A percentile compares a stretch with the other conserved stretches of the same genome.
Evolutionary conservation across 2,797 vertebrate species (phyloP).

Genomic region (Emydoidea blandingii): DNA sequence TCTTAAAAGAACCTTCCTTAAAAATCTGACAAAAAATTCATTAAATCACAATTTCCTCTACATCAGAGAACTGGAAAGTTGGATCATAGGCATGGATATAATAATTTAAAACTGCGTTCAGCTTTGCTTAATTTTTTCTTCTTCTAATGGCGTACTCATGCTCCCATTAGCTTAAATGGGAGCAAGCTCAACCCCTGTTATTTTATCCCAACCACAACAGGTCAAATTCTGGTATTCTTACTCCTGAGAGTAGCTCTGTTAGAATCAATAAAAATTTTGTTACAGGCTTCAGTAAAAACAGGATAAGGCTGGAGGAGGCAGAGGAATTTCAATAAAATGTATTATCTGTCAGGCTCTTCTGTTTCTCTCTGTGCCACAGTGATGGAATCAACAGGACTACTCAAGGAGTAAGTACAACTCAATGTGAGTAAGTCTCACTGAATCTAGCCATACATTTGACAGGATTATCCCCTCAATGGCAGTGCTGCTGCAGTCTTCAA

Average conservation of each 20-base stretch:
- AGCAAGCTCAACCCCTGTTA: not conserved
- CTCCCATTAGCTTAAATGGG: not conserved
- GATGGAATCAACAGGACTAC: not conserved
- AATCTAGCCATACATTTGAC: not conserved
- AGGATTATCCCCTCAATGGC: not conserved
- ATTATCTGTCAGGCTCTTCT: not conserved
- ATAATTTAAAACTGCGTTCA: not conserved
- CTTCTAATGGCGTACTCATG: not conserved
- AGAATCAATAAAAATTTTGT: not conserved
- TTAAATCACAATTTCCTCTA: not conserved
- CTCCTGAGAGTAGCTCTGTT: not conserved
- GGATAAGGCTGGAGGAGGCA: not conserved
- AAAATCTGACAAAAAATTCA: not conserved
- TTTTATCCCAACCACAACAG: not conserved
- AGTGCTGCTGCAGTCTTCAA: not conserved
- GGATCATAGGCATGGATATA: not conserved
- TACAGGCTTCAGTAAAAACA: not conserved
- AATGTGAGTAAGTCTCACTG: not conserved
- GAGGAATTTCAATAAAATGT: not conserved
- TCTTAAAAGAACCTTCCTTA: not conserved
- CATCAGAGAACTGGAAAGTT: not conserved
- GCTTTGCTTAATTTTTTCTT: not conserved
- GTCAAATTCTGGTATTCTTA: accelerated
- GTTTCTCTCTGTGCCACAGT: not conserved
- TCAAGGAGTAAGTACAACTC: not conserved